A percentile compares a stretch with the other conserved stretches of the same genome.
Conservation (phyloP, 2,113 vertebrate genomes). For the Cacatua alba region DNA sequence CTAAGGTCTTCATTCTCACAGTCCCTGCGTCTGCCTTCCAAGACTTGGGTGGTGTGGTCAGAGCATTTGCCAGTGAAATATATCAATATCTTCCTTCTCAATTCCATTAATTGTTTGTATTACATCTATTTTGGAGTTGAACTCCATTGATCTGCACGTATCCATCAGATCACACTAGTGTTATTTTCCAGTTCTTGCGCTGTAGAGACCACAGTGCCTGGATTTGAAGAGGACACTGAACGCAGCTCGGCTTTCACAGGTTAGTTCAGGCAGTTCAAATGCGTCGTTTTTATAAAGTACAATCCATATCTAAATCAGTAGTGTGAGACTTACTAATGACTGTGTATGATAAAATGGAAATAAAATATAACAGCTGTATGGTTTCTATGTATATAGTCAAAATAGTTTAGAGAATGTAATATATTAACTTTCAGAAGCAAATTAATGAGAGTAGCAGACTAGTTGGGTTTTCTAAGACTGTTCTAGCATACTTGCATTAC, state of each 20-base stretch:
- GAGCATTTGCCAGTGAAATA: too few species aligned
- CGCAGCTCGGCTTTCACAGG: background rate
- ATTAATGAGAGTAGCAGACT: background rate
- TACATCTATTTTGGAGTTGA: background rate
- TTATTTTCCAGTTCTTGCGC: background rate
- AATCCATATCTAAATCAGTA: constrained; percentile 13
- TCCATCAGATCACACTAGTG: background rate
- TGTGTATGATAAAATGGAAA: background rate
- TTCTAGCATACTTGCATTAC: background rate
- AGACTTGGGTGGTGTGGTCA: too few species aligned
- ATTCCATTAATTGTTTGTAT: background rate
- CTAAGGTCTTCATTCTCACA: too few species aligned
- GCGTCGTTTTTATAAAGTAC: constrained; percentile 3
- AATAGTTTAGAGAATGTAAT: constrained; percentile 9
- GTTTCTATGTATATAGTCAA: constrained; percentile 1
- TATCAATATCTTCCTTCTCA: background rate
- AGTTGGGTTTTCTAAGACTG: background rate
- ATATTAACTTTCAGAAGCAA: constrained; percentile 39
- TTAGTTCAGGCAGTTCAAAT: background rate
- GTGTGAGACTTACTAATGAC: constrained; percentile 24
- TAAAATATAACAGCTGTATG: background rate
- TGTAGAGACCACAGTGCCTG: background rate
- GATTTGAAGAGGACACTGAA: background rate
- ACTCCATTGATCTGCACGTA: background rate
- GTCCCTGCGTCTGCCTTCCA: too few species aligned